Base-by-base conservation (phyloP, 2,113 vertebrate species). In the Syngnathus floridae region DNA sequence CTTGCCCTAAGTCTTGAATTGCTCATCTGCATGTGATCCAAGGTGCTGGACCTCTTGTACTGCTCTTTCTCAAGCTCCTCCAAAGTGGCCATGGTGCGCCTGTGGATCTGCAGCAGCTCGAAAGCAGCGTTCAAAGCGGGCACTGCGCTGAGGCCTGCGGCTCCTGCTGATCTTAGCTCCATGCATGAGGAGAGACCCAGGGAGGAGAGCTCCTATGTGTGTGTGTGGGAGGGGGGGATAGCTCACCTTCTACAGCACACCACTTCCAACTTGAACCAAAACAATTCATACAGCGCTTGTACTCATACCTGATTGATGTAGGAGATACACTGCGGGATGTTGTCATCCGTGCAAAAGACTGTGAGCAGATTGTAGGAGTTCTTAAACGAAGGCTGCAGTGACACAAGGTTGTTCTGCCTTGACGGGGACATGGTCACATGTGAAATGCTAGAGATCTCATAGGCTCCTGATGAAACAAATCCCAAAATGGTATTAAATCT, bases 321-420 rank as follows among this genome's bases (percentile, higher is more conserved):
- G 10, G 90, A 87, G 78, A 95, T 82, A 73, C 95, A 94, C 64
- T 95, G 93, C 45, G 92, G 90, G 79, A 95, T 79, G 82, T 97
- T 99, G 52, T 95, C 93, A 80, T 96, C 94, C 38, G 93, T 96
- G 90, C 97, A 98, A 80, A 99, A 98, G 87, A 92, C 92, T 90
- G 91, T 92, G 60, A 91, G 85, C 82, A 93, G 80, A 80, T 76
- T 92, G 75, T 91, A 92, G 70, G 85, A 88, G 73, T 71, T 90
- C 90, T 90, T 93, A 81, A 90, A 87, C 64, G 87, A 54, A 88
- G 88, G 67, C 75, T 36, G 84, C 61, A 91, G 88, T 64, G 92
- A 89, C 81, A 87, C 83, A 63, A 86, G 82, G 72, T 86, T 87
- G 82, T 85, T 92, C 75, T 90, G 90, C 73, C 87, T 91, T 19